Base-by-base conservation (phyloP, 2,113 vertebrate genomes). In the Tragelaphus buxtoni region DNA sequence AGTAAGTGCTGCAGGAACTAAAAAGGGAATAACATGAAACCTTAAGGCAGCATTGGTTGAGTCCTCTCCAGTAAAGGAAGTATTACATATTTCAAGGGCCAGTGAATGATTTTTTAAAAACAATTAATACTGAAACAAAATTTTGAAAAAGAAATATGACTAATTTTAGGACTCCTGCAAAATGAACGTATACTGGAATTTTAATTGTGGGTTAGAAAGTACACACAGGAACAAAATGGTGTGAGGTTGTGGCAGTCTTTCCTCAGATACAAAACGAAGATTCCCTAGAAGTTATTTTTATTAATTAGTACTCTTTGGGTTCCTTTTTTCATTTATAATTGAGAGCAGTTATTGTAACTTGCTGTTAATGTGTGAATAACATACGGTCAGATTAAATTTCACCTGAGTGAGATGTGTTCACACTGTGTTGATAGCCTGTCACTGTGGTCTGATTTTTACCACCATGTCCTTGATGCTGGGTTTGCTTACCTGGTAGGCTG, bases 41-140 rank as follows among this genome's bases (percentile, higher is more conserved):
- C 32, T 91, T 97, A 97, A 97, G 97, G 98, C 97, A 97, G 93
- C 92, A 74, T 14, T 61, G 88, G 95, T 39, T 56, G 80, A 92
- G 30, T 69, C 90, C 97, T 97, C 61, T 96, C 89, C 60, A 84
- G 69, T 63, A 82, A 93, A 90, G 61, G 22, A 95, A 92, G 96
- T 85, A 35, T 69, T 82, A 91, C n/a, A 7, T 74, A 45, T 94
- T 96, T 97, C 80, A 91, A 32, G 30, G 74, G 93, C 47, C n/a
- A 95, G 63, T 13, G 1, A 95, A 91, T 85, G 93, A 53, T 84
- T 89, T 83, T 94, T 82, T 79, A 90, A 94, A 72, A 96, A 91
- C 2, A 81, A 94, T 39, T 24, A 92, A 93, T 79, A 51, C 24
- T 42, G 35, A 86, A 39, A 81, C 32, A 88, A 60, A 74, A 49